These are phyloP conservation scores for Euspilapteryx auroguttella DNA, from an alignment of 2,888 invertebrate species.

Conservation along the genomic window DNA sequence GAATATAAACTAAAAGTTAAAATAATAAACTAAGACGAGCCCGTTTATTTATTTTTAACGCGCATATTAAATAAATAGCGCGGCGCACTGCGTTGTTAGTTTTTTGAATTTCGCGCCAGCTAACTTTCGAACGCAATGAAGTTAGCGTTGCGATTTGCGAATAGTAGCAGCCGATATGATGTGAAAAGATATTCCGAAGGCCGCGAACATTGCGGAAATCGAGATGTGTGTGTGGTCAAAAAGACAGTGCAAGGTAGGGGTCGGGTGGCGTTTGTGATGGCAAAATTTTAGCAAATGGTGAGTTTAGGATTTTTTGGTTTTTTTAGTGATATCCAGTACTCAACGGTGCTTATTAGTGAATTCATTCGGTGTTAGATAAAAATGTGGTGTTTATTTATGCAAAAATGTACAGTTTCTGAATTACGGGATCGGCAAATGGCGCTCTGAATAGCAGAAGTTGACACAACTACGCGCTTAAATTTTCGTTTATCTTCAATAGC, in stretches of 20 bases:
- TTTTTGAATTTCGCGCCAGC: conserved; percentile 50
- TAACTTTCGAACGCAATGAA: conserved; percentile 43
- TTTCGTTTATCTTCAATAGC: conserved; percentile 37
- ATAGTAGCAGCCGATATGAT: conserved; percentile 64
- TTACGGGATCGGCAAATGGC: conserved; percentile 59
- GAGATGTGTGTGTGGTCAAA: conserved; percentile 64
- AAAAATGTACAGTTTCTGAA: conserved; percentile 44
- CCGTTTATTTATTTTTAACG: too few relatives aligned
- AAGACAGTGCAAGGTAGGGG: conserved; percentile 76
- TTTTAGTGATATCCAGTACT: conserved; percentile 33
- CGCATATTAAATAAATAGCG: too few relatives aligned
- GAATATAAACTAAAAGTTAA: too few relatives aligned
- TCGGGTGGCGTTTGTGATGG: conserved; percentile 80
- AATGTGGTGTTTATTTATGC: conserved; percentile 43
- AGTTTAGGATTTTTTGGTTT: conserved; percentile 61
- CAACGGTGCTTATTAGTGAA: too few relatives aligned
- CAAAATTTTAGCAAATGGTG: conserved; percentile 77
- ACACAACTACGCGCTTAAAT: conserved; percentile 60
- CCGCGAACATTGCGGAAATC: conserved; percentile 66
- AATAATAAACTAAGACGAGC: too few relatives aligned
- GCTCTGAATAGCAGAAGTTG: conserved; percentile 60
- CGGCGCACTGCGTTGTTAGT: too few relatives aligned
- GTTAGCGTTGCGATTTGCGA: conserved; percentile 64
- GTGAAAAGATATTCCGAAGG: conserved; percentile 67
- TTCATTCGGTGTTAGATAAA: conserved; percentile 33